Percentiles rank a stretch among this genome's conserved stretches.
Evolutionary conservation across 2,888 invertebrate species (phyloP).

Genomic region (Ophioninae sp.): DNA sequence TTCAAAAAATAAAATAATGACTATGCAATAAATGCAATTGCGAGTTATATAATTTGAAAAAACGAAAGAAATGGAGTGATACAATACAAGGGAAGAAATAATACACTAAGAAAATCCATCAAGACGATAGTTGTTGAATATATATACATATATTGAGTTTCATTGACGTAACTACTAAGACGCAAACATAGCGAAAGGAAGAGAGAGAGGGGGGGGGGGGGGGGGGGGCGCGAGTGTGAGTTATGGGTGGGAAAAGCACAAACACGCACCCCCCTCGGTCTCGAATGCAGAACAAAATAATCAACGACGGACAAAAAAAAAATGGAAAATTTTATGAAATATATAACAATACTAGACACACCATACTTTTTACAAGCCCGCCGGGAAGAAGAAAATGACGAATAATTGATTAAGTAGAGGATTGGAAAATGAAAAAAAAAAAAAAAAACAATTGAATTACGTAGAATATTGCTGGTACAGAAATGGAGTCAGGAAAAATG

Average conservation of each 20-base stretch:
- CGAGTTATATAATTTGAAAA: no score
- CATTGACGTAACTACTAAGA: no score
- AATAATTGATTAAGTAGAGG: background rate
- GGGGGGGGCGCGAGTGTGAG: background rate
- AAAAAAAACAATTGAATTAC: background rate
- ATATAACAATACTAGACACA: background rate
- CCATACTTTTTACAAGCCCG: background rate
- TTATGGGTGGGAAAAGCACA: background rate
- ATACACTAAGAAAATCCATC: no score
- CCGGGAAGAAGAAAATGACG: background rate
- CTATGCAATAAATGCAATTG: no score
- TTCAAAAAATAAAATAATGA: no score
- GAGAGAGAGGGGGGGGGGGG: background rate
- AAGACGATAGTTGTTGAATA: no score
- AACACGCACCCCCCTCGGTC: background rate
- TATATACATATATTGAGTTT: no score
- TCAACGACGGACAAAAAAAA: background rate
- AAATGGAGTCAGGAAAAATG: background rate
- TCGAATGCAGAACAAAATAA: background rate
- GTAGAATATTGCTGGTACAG: background rate
- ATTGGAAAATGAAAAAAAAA: background rate
- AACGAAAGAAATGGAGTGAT: no score
- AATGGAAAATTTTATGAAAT: background rate
- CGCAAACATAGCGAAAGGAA: background rate
- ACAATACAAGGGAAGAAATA: no score